A percentile compares a stretch with the other conserved stretches of the same genome.
phyloP scores from a whole-genome alignment of 2,113 vertebrate species.

The Galemys pyrenaicus region DNA sequence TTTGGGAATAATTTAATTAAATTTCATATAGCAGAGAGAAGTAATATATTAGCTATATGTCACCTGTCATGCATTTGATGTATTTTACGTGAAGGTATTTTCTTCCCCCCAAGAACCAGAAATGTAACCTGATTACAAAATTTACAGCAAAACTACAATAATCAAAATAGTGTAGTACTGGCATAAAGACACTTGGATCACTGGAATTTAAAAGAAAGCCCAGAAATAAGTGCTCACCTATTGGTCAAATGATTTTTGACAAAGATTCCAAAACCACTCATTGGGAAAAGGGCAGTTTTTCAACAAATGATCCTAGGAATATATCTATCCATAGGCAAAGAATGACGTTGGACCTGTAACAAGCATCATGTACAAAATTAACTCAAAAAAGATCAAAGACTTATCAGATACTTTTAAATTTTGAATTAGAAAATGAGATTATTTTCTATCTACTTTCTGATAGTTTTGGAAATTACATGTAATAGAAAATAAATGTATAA shows the following conservation, averaged over 20 bases:
- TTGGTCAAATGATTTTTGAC: constrained; percentile 8
- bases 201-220: background rate
- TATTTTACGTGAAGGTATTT: background rate
- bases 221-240: background rate
- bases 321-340: background rate
- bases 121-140: background rate
- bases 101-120: background rate
- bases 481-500: constrained; percentile 19
- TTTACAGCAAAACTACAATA: background rate
- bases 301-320: background rate
- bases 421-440: background rate
- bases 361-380: background rate
- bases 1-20: background rate
- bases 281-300: background rate
- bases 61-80: background rate
- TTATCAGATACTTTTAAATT: constrained; percentile 5
- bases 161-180: background rate
- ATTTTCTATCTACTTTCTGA: background rate
- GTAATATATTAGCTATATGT: background rate
- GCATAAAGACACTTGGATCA: background rate
- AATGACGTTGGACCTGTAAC: background rate
- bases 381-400: background rate
- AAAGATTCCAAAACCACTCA: background rate
- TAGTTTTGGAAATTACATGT: constrained; percentile 21
- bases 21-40: background rate